phyloP scores from a whole-genome alignment of 92 coral and sea anemone species.

The Palythoa caribaeorum region DNA sequence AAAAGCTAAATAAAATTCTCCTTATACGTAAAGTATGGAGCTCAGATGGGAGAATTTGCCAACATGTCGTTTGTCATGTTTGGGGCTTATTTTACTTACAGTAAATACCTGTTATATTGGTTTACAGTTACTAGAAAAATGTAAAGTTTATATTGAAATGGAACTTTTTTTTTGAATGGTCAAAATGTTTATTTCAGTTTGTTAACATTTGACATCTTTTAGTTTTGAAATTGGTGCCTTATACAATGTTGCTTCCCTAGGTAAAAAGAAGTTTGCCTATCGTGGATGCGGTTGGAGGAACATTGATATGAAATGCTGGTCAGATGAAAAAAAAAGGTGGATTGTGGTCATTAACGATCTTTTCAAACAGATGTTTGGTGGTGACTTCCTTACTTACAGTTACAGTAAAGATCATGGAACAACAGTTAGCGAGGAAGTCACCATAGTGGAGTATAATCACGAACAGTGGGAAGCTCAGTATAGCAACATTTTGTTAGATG shows the following conservation, averaged over 20 bases:
- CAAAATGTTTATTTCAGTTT: background rate
- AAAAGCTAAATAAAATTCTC: too few species aligned
- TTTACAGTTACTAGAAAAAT: background rate
- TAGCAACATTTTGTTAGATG: background rate
- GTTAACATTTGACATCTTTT: background rate
- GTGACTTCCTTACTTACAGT: slow-evolving; percentile 43
- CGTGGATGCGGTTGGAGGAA: slow-evolving; percentile 69
- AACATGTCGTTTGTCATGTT: too few species aligned
- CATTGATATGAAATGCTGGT: slow-evolving; percentile 28
- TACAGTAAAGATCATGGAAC: slow-evolving; percentile 47
- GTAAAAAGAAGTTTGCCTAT: slow-evolving; percentile 39
- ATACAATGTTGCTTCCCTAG: background rate
- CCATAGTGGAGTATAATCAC: slow-evolving; percentile 40
- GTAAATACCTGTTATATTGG: background rate
- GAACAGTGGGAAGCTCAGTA: slow-evolving; percentile 37
- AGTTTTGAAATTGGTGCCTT: background rate
- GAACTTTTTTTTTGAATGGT: background rate
- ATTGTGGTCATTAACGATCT: slow-evolving; percentile 47
- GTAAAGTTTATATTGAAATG: background rate
- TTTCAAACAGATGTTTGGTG: slow-evolving; percentile 49
- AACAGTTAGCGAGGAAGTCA: background rate
- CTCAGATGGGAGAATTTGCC: too few species aligned
- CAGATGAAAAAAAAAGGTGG: slow-evolving; percentile 51
- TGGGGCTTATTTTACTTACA: too few species aligned
- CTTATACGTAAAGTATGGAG: too few species aligned